Percentiles rank a stretch among this genome's conserved stretches.
Conservation (phyloP, 2,888 invertebrate species). For the Patella caerulea region DNA sequence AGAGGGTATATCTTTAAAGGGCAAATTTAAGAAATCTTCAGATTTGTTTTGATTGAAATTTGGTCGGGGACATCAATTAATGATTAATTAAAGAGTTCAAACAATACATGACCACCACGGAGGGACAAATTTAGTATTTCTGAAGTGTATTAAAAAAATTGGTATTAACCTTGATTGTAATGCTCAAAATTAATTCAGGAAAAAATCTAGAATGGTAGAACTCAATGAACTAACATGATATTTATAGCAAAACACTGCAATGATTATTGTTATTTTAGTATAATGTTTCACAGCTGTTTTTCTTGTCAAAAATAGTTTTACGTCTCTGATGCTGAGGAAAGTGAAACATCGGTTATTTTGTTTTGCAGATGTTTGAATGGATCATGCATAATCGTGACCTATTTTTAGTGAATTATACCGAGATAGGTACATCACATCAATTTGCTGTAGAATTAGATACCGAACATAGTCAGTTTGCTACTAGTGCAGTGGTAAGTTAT, state of each 20-base stretch:
- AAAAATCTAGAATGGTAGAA: too few relatives aligned
- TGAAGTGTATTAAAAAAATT: too few relatives aligned
- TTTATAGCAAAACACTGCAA: not conserved
- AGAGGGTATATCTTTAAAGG: too few relatives aligned
- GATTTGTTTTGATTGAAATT: too few relatives aligned
- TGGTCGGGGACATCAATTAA: too few relatives aligned
- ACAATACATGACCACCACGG: too few relatives aligned
- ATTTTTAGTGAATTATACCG: slow-evolving; percentile 95
- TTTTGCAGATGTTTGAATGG: slow-evolving; percentile 93
- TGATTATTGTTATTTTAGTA: not conserved
- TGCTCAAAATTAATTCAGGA: too few relatives aligned
- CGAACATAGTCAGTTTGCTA: slow-evolving; percentile 94
- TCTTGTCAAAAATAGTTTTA: not conserved
- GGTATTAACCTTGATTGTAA: too few relatives aligned
- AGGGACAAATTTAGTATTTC: too few relatives aligned
- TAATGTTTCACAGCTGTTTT: not conserved
- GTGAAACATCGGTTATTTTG: not conserved
- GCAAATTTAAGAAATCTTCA: too few relatives aligned
- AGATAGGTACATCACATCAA: slow-evolving; percentile 80
- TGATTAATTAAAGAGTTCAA: too few relatives aligned
- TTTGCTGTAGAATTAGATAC: slow-evolving; percentile 90
- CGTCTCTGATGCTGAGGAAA: not conserved
- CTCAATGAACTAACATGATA: not conserved
- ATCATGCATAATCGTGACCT: slow-evolving; percentile 94
- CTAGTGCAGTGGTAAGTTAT: slow-evolving; percentile 81